Base-by-base conservation (phyloP, 2,888 invertebrate species). In the Colletes collaris region DNA sequence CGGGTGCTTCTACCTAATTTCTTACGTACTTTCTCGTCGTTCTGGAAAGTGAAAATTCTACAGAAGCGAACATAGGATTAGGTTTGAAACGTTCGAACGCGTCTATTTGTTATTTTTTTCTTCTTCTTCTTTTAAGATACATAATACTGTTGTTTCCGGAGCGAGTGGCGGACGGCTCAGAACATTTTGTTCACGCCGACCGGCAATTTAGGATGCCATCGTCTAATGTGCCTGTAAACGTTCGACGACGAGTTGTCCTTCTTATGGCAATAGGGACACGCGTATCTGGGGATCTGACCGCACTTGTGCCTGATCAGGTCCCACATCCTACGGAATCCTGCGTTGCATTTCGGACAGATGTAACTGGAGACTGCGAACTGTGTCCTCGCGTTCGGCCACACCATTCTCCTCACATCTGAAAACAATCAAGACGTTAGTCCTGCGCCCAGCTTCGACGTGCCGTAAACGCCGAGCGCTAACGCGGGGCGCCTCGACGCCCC, bases 211-310 rank as follows among this genome's bases (percentile, higher is more conserved):
- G 92, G 91, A 80, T 93, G 93, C 93, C 93, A 92, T 11, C 92
- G 86, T 72, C 92, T 87, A n/a, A 93, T 90, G 80, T 93, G 93
- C 65, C 92, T 88, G 76, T 93, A 92, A 81, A 93, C 90, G 80
- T 92, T 93, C 35, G 92, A 93, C 8, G 92, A 92, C 5, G 92
- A 92, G 80, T 93, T 93, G 75, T 93, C 93, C 85, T 91, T 92
- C 80, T 92, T 92, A 72, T 89, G 90, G 83, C 94, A 94, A 81
- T 92, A 92, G 2, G 93, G 93, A 87, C 93, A 94, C 55, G 90
- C 92, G 81, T 92, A 93, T 81, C 93, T 90, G 50, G 92, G 92
- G 0, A 90, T 92, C 79, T 92, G 91, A 52, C 93, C 93, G 70
- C 94, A 94, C 74, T 91, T 92, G 85, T 93, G 92, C 70, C 93